A percentile compares a stretch with the other conserved stretches of the same genome.
These are phyloP conservation scores for Nomada goodeniana DNA, from an alignment of 2,888 invertebrate genomes.

Conservation along the genomic window DNA sequence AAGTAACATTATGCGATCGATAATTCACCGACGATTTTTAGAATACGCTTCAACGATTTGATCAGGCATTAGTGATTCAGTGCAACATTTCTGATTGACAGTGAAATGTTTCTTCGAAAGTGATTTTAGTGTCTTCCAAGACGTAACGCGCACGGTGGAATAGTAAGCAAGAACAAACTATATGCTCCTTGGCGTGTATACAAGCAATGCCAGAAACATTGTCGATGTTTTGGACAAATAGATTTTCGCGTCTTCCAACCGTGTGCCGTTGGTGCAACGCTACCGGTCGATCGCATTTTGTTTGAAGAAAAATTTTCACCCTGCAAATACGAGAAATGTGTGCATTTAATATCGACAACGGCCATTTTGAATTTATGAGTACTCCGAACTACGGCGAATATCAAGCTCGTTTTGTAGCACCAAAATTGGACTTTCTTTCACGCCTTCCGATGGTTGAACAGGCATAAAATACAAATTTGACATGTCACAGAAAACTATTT, in stretches of 20 bases:
- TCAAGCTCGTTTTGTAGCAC: slow-evolving; percentile 61
- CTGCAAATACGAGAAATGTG: slow-evolving; percentile 55
- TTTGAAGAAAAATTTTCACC: slow-evolving; percentile 57
- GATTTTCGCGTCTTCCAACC: slow-evolving; percentile 55
- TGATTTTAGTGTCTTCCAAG: slow-evolving; percentile 53
- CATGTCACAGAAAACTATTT: slow-evolving; percentile 10
- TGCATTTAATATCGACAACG: slow-evolving; percentile 62
- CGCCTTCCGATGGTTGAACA: slow-evolving; percentile 2
- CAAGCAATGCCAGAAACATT: slow-evolving; percentile 55
- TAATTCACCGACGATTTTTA: slow-evolving; percentile 65
- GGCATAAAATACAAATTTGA: slow-evolving; percentile 4
- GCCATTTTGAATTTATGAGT: slow-evolving; percentile 77
- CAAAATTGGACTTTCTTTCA: slow-evolving; percentile 61
- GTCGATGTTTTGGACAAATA: slow-evolving; percentile 43
- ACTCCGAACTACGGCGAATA: slow-evolving; percentile 64
- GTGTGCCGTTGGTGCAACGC: slow-evolving; percentile 26
- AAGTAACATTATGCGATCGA: slow-evolving; percentile 68
- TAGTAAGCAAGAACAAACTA: slow-evolving; percentile 40
- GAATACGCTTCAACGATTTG: slow-evolving; percentile 48
- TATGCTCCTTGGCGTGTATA: slow-evolving; percentile 42
- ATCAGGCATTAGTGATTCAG: slow-evolving; percentile 32
- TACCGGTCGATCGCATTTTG: slow-evolving; percentile 24
- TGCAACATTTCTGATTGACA: slow-evolving; percentile 26
- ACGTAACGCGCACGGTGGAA: slow-evolving; percentile 19
- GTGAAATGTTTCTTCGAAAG: slow-evolving; percentile 48